These are phyloP conservation scores for Cactoblastis cactorum DNA, from an alignment of 2,888 invertebrate genomes.

Conservation along the genomic window DNA sequence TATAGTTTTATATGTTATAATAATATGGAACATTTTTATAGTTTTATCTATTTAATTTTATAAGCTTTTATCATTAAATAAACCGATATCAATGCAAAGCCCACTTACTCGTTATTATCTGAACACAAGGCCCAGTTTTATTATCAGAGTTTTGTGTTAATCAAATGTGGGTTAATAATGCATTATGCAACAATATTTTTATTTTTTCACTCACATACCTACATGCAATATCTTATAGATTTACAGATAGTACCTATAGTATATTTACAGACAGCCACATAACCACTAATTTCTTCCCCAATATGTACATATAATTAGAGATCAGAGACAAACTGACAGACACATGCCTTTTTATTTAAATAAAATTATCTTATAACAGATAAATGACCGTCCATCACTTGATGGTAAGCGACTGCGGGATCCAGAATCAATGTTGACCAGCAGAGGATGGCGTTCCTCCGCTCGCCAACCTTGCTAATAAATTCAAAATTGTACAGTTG, in stretches of 20 bases:
- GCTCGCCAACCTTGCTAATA: too few species aligned
- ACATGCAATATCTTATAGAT: neutral
- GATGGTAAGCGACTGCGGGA: too few species aligned
- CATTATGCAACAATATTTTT: neutral
- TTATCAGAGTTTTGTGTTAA: neutral
- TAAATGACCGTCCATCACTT: too few species aligned
- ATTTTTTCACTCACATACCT: neutral
- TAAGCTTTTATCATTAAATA: slow-evolving; percentile 5
- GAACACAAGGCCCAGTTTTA: slow-evolving; percentile 2
- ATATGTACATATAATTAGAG: neutral
- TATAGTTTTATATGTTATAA: too few species aligned
- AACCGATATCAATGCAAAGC: slow-evolving; percentile 4
- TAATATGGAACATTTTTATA: neutral
- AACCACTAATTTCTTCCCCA: neutral
- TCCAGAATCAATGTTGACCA: too few species aligned
- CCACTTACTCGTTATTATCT: slow-evolving; percentile 14
- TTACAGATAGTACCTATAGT: neutral
- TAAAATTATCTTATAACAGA: too few species aligned
- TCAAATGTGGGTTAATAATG: neutral
- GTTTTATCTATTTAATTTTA: neutral
- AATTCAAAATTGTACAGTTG: too few species aligned
- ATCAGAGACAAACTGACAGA: neutral
- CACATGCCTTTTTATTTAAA: too few species aligned
- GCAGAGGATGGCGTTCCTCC: too few species aligned
- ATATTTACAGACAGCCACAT: neutral